These are phyloP conservation scores for Cepaea nemoralis DNA, from an alignment of 1,140 invertebrate species.

Conservation along the genomic window DNA sequence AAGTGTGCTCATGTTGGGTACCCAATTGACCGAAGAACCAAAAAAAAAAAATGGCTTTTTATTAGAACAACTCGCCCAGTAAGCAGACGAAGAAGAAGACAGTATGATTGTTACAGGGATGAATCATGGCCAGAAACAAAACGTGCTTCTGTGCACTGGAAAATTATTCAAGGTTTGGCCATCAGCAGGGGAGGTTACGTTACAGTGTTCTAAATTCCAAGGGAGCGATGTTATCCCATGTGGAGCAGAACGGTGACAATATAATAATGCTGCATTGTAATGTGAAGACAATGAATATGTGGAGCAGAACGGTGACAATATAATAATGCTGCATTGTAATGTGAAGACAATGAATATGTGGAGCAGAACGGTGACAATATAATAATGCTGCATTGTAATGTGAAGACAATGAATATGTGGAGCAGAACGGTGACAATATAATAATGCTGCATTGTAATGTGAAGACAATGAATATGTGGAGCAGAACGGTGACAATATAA, in stretches of 20 bases:
- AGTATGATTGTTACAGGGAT: neutral
- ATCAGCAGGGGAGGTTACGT: slow-evolving; percentile 9
- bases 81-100: neutral
- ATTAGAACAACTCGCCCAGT: neutral
- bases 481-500: no score
- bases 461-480: no score
- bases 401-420: no score
- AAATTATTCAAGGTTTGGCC: neutral
- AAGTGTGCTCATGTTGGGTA: slow-evolving; percentile 1
- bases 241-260: slow-evolving; percentile 1
- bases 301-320: no score
- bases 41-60: neutral
- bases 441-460: no score
- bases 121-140: neutral
- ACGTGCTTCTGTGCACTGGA: neutral
- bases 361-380: no score
- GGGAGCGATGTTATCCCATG: neutral
- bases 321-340: no score
- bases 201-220: neutral
- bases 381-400: no score
- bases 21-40: neutral
- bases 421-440: no score
- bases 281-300: no score
- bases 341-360: no score
- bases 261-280: neutral